A percentile compares a stretch with the other conserved stretches of the same genome.
Conservation (phyloP, 2,888 invertebrate species). For the Leptinotarsa peninsularis region DNA sequence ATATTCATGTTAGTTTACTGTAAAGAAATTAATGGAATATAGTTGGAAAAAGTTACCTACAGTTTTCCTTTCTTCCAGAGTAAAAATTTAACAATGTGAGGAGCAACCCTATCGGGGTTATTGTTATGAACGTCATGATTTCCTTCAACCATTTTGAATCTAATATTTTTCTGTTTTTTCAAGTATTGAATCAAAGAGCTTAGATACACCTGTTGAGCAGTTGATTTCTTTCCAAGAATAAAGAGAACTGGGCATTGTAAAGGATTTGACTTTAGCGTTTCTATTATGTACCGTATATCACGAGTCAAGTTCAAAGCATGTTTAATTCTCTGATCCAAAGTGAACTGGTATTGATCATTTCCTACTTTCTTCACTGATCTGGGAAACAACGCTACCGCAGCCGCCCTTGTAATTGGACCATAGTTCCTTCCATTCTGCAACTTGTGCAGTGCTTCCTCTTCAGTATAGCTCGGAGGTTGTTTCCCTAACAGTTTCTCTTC, state of each 20-base stretch:
- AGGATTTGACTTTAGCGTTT: conserved; percentile 59
- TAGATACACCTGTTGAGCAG: conserved; percentile 49
- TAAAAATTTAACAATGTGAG: conserved; percentile 57
- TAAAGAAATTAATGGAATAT: neutral
- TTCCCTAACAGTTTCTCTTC: conserved; percentile 52
- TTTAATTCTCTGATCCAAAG: conserved; percentile 70
- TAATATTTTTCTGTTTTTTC: conserved; percentile 54
- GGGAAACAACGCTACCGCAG: conserved; percentile 68
- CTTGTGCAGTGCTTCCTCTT: conserved; percentile 67
- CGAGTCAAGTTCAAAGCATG: conserved; percentile 60
- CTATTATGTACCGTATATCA: conserved; percentile 54
- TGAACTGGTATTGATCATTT: conserved; percentile 69
- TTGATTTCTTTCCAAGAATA: conserved; percentile 54
- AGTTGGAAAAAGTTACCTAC: conserved; percentile 32
- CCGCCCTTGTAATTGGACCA: conserved; percentile 62
- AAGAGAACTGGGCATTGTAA: conserved; percentile 63
- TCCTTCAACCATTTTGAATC: conserved; percentile 66
- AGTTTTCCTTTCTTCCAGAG: conserved; percentile 52
- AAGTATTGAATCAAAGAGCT: conserved; percentile 51
- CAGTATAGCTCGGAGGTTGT: conserved; percentile 62
- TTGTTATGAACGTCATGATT: conserved; percentile 75
- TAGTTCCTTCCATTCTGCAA: conserved; percentile 64
- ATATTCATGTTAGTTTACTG: no score
- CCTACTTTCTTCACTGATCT: conserved; percentile 55
- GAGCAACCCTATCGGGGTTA: conserved; percentile 69